Percentiles rank a stretch among this genome's conserved stretches.
These are phyloP conservation scores for Bombus difficillimus DNA, from an alignment of 1,140 invertebrate genomes.

Conservation along the genomic window DNA sequence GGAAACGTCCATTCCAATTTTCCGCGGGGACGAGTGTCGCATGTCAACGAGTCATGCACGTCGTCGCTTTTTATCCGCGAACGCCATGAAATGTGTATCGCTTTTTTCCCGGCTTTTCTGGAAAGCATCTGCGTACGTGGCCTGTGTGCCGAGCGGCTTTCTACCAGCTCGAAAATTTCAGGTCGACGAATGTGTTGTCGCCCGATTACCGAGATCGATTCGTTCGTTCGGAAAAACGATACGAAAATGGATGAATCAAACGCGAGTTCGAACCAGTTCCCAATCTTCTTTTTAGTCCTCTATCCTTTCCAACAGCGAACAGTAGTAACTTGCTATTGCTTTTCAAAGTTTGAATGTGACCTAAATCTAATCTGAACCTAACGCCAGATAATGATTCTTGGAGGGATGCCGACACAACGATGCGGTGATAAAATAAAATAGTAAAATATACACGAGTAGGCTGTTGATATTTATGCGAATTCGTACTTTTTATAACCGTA, in stretches of 20 bases:
- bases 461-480: too few relatives aligned
- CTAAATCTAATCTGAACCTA: neutral
- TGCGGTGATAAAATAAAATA: neutral
- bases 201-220: neutral
- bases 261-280: too few relatives aligned
- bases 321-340: neutral
- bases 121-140: conserved; percentile 59
- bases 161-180: conserved; percentile 37
- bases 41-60: conserved; percentile 39
- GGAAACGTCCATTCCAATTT: conserved; percentile 51
- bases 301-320: too few relatives aligned
- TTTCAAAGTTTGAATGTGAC: neutral
- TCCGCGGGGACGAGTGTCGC: conserved; percentile 26
- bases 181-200: conserved; percentile 20
- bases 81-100: conserved; percentile 31
- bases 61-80: conserved; percentile 12
- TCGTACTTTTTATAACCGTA: too few relatives aligned
- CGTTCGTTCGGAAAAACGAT: neutral
- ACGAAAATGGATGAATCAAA: too few relatives aligned
- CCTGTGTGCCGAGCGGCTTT: conserved; percentile 40
- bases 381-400: neutral
- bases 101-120: conserved; percentile 39
- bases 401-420: too few relatives aligned
- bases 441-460: too few relatives aligned
- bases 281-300: too few relatives aligned